phyloP scores from a whole-genome alignment of 2,113 vertebrate genomes.

The Oncorhynchus mykiss region DNA sequence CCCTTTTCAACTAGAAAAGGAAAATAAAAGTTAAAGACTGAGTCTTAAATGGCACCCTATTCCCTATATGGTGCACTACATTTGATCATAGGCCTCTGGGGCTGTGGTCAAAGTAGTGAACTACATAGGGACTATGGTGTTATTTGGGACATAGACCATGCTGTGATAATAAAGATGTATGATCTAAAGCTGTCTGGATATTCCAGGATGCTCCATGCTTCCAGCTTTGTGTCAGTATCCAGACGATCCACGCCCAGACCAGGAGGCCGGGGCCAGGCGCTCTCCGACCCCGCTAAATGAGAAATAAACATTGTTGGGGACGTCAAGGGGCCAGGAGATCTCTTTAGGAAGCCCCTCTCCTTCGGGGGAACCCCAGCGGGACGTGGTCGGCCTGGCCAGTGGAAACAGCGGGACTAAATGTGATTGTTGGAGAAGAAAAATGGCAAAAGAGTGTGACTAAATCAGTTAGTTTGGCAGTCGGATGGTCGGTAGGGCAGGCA shows the following conservation, averaged over 20 bases:
- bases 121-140: too few species aligned
- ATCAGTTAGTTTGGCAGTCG: constrained; percentile 67
- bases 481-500: constrained; percentile 35
- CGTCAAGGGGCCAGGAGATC: constrained; percentile 27
- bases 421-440: constrained; percentile 61
- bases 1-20: constrained; percentile 83
- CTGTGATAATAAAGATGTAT: constrained; percentile 71
- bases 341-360: constrained; percentile 30
- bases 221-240: constrained; percentile 70
- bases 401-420: constrained; percentile 33
- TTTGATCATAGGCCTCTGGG: too few species aligned
- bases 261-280: constrained; percentile 78
- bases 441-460: constrained; percentile 62
- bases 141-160: constrained; percentile 37
- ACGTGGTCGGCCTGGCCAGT: constrained; percentile 1
- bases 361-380: constrained; percentile 2
- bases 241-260: constrained; percentile 77
- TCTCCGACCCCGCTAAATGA: constrained; percentile 81
- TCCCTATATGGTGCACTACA: too few species aligned
- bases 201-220: constrained; percentile 82
- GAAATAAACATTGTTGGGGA: constrained; percentile 83
- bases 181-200: constrained; percentile 82
- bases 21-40: constrained; percentile 18
- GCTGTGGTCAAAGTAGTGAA: too few species aligned
- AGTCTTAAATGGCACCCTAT: too few species aligned